Evolutionary conservation across 2,113 vertebrate species (phyloP).

Genomic region (Phalacrocorax brasilianus): DNA sequence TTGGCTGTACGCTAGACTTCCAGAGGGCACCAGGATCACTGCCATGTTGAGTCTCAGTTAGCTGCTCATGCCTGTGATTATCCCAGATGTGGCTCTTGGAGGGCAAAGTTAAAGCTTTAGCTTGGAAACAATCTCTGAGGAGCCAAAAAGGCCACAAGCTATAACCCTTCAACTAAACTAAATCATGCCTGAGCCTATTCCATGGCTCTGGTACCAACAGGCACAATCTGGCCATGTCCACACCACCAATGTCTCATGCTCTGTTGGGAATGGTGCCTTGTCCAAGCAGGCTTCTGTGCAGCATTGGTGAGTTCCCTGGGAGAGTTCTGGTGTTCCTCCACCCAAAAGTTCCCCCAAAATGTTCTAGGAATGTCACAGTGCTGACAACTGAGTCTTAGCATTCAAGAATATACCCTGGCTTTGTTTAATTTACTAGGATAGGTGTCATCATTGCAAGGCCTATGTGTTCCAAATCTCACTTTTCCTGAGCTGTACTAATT

Average conservation of each 20-base stretch:
- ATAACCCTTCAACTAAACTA: neutral
- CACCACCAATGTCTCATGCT: rapidly evolving
- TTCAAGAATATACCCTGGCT: neutral
- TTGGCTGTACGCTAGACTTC: neutral
- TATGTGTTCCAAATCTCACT: neutral
- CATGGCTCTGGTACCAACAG: neutral
- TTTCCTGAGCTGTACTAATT: neutral
- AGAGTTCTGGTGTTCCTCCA: neutral
- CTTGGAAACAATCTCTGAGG: neutral
- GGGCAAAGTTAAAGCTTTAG: neutral
- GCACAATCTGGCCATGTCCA: neutral
- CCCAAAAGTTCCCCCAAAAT: neutral
- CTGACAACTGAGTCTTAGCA: neutral
- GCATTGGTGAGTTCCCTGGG: neutral
- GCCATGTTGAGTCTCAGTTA: neutral
- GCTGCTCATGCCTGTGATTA: neutral
- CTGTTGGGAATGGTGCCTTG: neutral
- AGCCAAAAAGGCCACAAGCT: neutral
- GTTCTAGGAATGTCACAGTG: neutral
- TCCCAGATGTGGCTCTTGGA: neutral
- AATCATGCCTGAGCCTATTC: neutral
- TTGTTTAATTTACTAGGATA: neutral
- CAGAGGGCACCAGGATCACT: neutral
- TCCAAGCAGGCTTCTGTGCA: neutral
- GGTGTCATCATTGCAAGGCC: neutral